Conservation (phyloP, 2,888 invertebrate genomes). For the Himalopsyche anomala region DNA sequence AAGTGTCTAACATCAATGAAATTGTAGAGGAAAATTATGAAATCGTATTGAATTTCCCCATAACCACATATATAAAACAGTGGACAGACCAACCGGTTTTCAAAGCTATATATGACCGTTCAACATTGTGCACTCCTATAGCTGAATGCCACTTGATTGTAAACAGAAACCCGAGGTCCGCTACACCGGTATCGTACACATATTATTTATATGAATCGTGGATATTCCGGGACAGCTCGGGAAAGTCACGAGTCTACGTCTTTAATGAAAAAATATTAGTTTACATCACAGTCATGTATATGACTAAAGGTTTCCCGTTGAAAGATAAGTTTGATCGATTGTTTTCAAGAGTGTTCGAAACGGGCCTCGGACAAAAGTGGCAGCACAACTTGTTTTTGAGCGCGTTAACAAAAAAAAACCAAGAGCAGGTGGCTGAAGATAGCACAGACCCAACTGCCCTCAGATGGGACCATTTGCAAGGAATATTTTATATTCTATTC, state of each 20-base stretch:
- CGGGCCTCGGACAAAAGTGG: background rate
- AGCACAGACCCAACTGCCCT: background rate
- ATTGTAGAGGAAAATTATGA: background rate
- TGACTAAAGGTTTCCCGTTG: slow-evolving; percentile 19
- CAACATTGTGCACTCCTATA: background rate
- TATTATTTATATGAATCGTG: slow-evolving; percentile 30
- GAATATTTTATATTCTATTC: background rate
- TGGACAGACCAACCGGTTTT: background rate
- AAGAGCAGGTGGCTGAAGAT: background rate
- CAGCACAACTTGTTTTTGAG: background rate
- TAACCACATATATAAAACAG: background rate
- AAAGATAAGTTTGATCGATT: background rate
- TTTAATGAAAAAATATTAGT: background rate
- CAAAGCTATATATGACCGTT: background rate
- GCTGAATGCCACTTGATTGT: background rate
- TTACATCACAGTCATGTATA: background rate
- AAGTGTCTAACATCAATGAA: background rate
- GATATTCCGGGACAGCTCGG: background rate
- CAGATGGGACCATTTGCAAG: background rate
- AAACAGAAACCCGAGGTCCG: background rate
- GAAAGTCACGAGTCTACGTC: background rate
- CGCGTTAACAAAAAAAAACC: background rate
- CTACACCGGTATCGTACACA: background rate
- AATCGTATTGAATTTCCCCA: background rate
- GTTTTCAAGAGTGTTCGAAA: background rate